Evolutionary conservation across 2,888 invertebrate genomes (phyloP), one percentile per base, ranked within the genome.

Genomic region (Blomia tropicalis): DNA sequence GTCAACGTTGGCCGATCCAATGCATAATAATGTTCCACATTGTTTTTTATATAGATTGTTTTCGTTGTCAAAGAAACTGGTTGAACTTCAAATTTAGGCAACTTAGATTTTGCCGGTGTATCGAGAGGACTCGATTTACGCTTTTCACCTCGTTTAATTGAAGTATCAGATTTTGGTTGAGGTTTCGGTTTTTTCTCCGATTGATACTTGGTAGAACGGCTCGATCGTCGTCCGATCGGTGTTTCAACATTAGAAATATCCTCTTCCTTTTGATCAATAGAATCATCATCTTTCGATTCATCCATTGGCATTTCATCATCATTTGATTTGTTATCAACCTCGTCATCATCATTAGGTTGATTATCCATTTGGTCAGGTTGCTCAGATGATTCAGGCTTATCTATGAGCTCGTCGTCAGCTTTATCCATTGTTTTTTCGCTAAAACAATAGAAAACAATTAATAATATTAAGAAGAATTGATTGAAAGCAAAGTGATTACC

Each of bases 1-100:
- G 23, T 25, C 29, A 63, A 29, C 22, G 22, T 53, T 7, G 32
- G 4, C 31, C 63, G 41, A 54, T 62, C 56, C 17, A 51, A 47
- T 29, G 43, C 22, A 11, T 36, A 11, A 25, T 47, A 47, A 22
- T 47, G 17, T 2, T n/a, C 11, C 17, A 14, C 22, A 47, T 47
- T 23, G 47, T 2, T 2, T 36, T 36, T 22, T 22, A 47, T 22
- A 47, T 36, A 14, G 2, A 56, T 56, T 14, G 56, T 56, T 56
- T 56, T 2, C 3, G 56, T n/a, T 56, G 2, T 23, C 22, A 56
- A 36, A 32, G 14, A 14, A 36, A 56, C 29, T 11, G n/a, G n/a
- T 14, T 29, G 17, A 11, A 25, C 14, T 22, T 56, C 56, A 56
- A n/a, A 56, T 56, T 56, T 56, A 19, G 56, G 56, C n/a, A 56